phyloP scores from a whole-genome alignment of 2,888 invertebrate species.

The Cantharis flavilabris region DNA sequence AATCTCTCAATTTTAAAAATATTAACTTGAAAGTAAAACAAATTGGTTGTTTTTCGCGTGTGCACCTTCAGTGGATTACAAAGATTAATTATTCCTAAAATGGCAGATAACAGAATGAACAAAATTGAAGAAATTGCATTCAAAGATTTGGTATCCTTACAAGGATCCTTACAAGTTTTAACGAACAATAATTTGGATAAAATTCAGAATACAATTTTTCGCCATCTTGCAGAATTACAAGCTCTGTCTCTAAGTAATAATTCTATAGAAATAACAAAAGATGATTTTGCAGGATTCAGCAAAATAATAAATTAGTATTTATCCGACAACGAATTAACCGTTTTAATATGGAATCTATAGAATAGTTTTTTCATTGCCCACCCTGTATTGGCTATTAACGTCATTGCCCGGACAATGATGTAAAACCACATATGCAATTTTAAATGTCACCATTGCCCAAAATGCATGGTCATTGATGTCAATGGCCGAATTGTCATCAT shows the following conservation, averaged over 20 bases:
- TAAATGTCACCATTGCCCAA: no score
- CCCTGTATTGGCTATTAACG: no score
- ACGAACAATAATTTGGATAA: background rate
- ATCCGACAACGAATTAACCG: background rate
- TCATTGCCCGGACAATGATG: no score
- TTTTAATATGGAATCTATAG: no score
- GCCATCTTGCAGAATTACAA: background rate
- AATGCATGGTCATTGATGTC: no score
- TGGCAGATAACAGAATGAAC: background rate
- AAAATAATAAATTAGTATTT: no score
- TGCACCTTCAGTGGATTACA: background rate
- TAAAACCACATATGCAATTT: no score
- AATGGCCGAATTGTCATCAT: no score
- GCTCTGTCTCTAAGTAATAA: no score
- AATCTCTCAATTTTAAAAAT: background rate
- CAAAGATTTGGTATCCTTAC: background rate
- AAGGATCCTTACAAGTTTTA: background rate
- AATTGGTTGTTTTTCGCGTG: background rate
- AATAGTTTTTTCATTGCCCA: no score
- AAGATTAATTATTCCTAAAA: background rate
- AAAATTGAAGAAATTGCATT: background rate
- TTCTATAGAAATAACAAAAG: no score
- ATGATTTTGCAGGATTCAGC: no score
- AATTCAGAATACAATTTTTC: background rate
- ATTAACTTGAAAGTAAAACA: background rate